phyloP scores from a whole-genome alignment of 2,797 vertebrate species.

The Sebastes steindachneri region DNA sequence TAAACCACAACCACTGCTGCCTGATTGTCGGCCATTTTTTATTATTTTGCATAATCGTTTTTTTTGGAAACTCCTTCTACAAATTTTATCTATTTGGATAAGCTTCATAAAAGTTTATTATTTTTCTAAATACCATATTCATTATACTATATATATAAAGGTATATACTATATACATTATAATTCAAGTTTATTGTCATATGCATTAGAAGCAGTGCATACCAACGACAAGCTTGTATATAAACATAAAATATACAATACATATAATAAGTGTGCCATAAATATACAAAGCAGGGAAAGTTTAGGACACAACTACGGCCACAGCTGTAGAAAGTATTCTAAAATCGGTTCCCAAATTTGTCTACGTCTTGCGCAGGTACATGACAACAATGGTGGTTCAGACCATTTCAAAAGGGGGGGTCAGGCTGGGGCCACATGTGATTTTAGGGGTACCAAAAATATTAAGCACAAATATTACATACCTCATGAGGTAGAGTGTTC shows the following conservation, averaged over 20 bases:
- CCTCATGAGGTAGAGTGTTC: too few relatives aligned
- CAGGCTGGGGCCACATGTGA: too few relatives aligned
- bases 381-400: too few relatives aligned
- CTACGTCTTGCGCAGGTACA: neutral
- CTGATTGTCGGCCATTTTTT: too few relatives aligned
- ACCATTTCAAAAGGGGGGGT: too few relatives aligned
- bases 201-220: neutral
- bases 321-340: neutral
- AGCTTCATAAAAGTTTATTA: neutral
- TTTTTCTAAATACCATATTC: neutral
- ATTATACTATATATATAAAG: neutral
- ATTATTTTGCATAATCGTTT: neutral
- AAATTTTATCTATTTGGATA: neutral
- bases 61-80: neutral
- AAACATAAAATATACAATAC: too few relatives aligned
- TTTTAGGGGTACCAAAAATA: too few relatives aligned
- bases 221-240: neutral
- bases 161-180: neutral
- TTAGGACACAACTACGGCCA: neutral
- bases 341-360: neutral
- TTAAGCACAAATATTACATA: too few relatives aligned
- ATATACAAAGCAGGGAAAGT: neutral
- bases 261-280: neutral
- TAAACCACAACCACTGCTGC: too few relatives aligned
- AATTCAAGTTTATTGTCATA: neutral